Evolutionary conservation across 2,888 invertebrate genomes (phyloP), one percentile per base, ranked within the genome.

Genomic region (Cosmia pyralina): DNA sequence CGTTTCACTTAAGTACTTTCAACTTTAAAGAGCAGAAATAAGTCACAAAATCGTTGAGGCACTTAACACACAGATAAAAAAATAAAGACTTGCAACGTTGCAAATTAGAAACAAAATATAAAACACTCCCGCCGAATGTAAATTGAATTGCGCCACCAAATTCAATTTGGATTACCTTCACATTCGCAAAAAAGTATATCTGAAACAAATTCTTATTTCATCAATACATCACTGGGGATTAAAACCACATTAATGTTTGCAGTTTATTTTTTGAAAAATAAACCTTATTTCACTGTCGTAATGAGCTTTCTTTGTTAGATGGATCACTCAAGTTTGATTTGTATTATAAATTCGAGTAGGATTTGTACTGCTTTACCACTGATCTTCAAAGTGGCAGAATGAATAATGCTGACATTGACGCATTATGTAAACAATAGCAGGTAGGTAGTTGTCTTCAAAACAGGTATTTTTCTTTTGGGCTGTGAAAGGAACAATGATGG

Each of bases 391-490:
- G 87, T 86, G 90, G 88, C 89, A 89, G 88, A 81, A 90, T 91
- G 92, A 92, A 78, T 90, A 88, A 92, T 89, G 90, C 86, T 80
- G 90, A 90, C 88, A 80, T 89, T 89, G 91, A 91, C 89, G 85
- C 84, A 90, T 91, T 88, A 79, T 81, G 67, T 72, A 76, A 83
- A 86, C 78, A 73, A 66, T 66, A 55, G 38, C 13, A 50, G 11
- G 7, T 70, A 81, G n/a, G 0, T 48, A 53, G 5, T 15, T 50
- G 53, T 82, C 71, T 66, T 60, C 0, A 44, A 28, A 79, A 60
- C 4, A 59, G 7, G 13, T 60, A 17, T 58, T 64, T 48, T 72
- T 48, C 7, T 63, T 64, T 59, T 38, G 6, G 6, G 11, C 13
- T 62, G 19, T 6, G 8, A 52, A 70, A 17, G 17, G 50, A 44